Conservation (phyloP, 2,113 vertebrate species). For the Hiodon alosoides region DNA sequence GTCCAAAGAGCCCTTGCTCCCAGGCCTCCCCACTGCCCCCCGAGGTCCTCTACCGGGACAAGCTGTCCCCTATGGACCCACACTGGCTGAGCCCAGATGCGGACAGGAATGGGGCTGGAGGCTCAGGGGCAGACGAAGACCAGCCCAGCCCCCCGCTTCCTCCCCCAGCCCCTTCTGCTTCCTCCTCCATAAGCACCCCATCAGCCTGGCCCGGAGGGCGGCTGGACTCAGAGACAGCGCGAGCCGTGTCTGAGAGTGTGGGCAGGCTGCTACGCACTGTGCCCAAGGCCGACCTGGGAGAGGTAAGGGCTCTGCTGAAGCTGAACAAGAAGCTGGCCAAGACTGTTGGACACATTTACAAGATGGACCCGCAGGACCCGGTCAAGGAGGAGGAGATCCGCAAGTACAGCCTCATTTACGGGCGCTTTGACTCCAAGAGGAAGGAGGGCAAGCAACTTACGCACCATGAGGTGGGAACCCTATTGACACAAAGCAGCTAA, state of each 20-base stretch:
- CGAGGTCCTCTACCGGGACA: constrained; percentile 63
- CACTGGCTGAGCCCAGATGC: constrained; percentile 81
- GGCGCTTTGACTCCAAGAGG: constrained; percentile 87
- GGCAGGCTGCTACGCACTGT: constrained; percentile 80
- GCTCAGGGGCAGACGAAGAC: constrained; percentile 66
- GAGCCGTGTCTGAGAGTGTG: constrained; percentile 80
- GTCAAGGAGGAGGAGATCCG: constrained; percentile 90
- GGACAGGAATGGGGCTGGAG: constrained; percentile 64
- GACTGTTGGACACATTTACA: constrained; percentile 89
- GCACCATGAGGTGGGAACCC: constrained; percentile 76
- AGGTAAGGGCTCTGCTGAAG: constrained; percentile 78
- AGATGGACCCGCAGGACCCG: constrained; percentile 74
- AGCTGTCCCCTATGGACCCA: constrained; percentile 78
- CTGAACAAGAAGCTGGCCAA: constrained; percentile 93
- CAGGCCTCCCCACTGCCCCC: constrained; percentile 69
- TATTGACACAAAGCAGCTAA: too few relatives aligned
- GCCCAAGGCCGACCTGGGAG: constrained; percentile 71
- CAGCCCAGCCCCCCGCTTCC: constrained; percentile 64
- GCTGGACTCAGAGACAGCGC: constrained; percentile 76
- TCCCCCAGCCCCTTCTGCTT: constrained; percentile 57
- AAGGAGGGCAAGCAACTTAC: constrained; percentile 90
- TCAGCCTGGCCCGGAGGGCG: constrained; percentile 62
- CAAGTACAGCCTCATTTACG: constrained; percentile 91
- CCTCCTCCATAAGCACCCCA: constrained; percentile 21
- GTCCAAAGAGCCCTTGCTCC: constrained; percentile 82